phyloP scores from a whole-genome alignment of 2,113 vertebrate species.

The Rhynchopsitta pachyrhyncha region DNA sequence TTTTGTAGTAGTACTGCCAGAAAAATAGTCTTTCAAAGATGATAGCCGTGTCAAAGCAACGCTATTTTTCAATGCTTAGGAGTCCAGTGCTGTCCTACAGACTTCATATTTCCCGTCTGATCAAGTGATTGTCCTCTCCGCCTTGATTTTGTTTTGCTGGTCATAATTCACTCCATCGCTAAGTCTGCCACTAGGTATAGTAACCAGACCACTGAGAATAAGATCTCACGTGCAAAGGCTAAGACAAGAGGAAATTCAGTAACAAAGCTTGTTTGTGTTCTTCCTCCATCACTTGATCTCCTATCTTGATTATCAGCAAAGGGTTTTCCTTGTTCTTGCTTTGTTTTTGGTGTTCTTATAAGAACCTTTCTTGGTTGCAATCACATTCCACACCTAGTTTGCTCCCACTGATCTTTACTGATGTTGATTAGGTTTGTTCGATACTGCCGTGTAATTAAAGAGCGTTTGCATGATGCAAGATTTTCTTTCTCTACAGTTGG shows the following conservation, averaged over 20 bases:
- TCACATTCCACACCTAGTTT: background rate
- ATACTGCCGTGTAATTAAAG: background rate
- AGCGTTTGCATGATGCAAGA: background rate
- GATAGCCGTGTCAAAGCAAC: background rate
- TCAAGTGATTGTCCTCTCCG: background rate
- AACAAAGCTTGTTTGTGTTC: background rate
- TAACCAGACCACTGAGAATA: background rate
- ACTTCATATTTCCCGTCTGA: background rate
- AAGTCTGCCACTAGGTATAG: rapidly evolving
- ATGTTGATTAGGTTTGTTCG: background rate
- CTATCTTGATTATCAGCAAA: background rate
- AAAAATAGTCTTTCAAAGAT: background rate
- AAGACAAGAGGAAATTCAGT: background rate
- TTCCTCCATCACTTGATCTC: background rate
- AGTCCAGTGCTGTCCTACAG: background rate
- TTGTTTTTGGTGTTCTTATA: background rate
- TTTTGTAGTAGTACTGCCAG: background rate
- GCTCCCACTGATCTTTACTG: background rate
- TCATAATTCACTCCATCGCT: background rate
- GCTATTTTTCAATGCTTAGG: background rate
- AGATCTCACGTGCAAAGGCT: background rate
- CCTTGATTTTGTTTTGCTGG: background rate
- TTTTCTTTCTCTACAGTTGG: background rate
- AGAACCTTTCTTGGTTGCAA: background rate
- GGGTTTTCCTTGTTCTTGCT: background rate